phyloP scores from a whole-genome alignment of 2,113 vertebrate genomes.

The Barnardius zonarius region DNA sequence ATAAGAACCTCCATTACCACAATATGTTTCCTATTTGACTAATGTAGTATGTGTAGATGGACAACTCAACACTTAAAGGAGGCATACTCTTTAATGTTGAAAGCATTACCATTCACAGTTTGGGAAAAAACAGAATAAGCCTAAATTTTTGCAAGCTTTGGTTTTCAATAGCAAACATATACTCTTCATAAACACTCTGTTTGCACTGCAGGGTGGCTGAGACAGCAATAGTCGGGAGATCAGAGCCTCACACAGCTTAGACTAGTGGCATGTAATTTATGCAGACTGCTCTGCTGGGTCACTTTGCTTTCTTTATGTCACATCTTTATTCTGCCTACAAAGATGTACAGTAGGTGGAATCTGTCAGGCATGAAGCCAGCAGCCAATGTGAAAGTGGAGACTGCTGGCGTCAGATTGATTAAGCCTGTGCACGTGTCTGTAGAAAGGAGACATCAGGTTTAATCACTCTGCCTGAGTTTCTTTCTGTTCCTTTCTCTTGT shows the following conservation, averaged over 20 bases:
- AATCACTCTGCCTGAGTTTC: conserved; percentile 59
- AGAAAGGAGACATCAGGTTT: conserved; percentile 74
- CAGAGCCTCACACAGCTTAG: neutral
- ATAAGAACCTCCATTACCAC: neutral
- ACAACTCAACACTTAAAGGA: neutral
- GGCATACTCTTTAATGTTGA: neutral
- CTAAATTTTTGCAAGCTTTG: neutral
- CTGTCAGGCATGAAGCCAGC: conserved; percentile 76
- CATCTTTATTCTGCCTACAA: conserved; percentile 47
- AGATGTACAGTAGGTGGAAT: conserved; percentile 55
- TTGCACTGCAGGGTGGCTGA: conserved; percentile 31
- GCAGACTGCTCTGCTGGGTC: conserved; percentile 18
- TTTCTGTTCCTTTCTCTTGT: conserved; percentile 31
- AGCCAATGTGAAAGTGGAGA: conserved; percentile 67
- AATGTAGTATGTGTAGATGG: neutral
- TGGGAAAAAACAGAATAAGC: neutral
- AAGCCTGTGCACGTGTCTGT: conserved; percentile 78
- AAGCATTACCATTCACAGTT: conserved; percentile 1
- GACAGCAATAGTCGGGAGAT: neutral
- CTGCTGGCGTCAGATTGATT: conserved; percentile 78
- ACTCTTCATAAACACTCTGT: neutral
- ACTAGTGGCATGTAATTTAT: conserved; percentile 52
- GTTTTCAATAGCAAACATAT: neutral
- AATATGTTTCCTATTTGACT: neutral
- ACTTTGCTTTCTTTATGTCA: conserved; percentile 68